Percentiles rank a stretch among this genome's conserved stretches.
These are phyloP conservation scores for Thamnophis sirtalis DNA, from an alignment of 2,113 vertebrate species.

Conservation along the genomic window DNA sequence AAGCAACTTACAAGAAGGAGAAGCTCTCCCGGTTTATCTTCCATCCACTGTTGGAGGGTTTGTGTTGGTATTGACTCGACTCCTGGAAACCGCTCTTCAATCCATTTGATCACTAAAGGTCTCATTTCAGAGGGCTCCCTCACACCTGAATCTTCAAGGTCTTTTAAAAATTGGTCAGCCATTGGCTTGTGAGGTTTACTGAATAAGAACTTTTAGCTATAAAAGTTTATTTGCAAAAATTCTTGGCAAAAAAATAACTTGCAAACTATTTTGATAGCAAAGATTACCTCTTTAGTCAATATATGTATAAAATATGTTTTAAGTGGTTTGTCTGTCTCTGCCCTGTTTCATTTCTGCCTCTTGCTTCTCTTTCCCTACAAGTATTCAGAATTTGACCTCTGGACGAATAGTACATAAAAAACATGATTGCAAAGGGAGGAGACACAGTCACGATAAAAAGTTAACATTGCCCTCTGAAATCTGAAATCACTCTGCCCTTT, in stretches of 20 bases:
- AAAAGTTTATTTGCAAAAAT: not conserved
- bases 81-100: not conserved
- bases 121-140: not conserved
- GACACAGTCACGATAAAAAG: not conserved
- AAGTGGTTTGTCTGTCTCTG: not conserved
- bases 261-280: not conserved
- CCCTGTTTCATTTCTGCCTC: too few relatives aligned
- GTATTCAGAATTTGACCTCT: not conserved
- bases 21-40: not conserved
- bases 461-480: not conserved
- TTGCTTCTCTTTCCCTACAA: not conserved
- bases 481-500: not conserved
- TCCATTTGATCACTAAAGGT: not conserved
- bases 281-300: not conserved
- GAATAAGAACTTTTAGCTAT: not conserved
- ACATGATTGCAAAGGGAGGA: not conserved
- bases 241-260: not conserved
- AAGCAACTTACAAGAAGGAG: slow-evolving; percentile 7
- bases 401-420: not conserved
- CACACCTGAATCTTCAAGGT: rapidly evolving
- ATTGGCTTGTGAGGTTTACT: not conserved
- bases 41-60: not conserved
- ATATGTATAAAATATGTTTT: not conserved
- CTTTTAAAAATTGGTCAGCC: not conserved
- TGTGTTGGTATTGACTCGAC: not conserved